Evolutionary conservation across 2,113 vertebrate species (phyloP), one percentile per base, ranked within the genome.

Genomic region (Micronisus gabar): DNA sequence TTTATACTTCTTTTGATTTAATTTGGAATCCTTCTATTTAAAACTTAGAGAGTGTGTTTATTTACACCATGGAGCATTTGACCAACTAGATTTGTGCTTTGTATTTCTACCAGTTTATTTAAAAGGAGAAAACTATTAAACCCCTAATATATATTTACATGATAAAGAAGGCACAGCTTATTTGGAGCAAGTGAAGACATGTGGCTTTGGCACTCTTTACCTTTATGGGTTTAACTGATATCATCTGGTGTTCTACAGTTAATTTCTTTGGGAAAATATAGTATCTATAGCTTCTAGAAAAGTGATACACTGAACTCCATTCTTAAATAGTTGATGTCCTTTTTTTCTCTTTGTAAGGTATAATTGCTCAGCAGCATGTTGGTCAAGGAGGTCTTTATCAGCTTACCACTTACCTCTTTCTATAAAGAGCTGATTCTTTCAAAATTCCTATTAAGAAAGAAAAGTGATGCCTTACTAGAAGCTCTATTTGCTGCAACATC

Each of bases 101-200:
- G 15, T 71, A 30, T 61, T 62, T 92, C 9, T 56, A 72, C 66
- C 38, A 70, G 59, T 71, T 95, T 76, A 43, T 95, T 93, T 95
- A 89, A 89, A 90, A 87, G 53, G 74, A 90, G 84, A 59, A 75
- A 85, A 36, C 59, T 43, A 61, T 86, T 93, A 94, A 70, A 93
- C n/a, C n/a, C n/a, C n/a, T n/a, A n/a, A n/a, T n/a, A n/a, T n/a
- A n/a, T n/a, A 58, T 61, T 89, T 83, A 48, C 36, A 19, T 76
- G 71, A 36, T 53, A 80, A 95, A 94, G 76, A 73, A 81, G 10
- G 27, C 29, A 78, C 62, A 95, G 18, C 56, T 79, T 92, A 50
- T 91, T 87, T 83, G 73, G 58, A 96, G 40, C 47, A 85, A 92
- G 48, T 34, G 13, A 65, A 90, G 61, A 67, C 41, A 78, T 18